These are phyloP conservation scores for Rhinolophus sinicus DNA, from an alignment of 2,113 vertebrate species.

Conservation along the genomic window DNA sequence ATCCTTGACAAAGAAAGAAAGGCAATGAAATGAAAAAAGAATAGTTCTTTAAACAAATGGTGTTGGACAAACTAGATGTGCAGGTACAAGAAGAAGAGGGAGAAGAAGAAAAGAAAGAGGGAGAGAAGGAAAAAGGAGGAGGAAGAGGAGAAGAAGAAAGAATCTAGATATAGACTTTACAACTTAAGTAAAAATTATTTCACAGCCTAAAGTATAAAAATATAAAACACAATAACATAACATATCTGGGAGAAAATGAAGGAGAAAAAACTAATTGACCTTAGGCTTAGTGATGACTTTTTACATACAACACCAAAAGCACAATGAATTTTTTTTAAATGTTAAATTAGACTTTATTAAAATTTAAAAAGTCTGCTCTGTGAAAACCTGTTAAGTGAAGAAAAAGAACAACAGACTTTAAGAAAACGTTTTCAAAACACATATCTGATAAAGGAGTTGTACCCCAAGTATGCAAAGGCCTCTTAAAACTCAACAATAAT, in stretches of 20 bases:
- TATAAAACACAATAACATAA: not conserved
- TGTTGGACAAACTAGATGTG: not conserved
- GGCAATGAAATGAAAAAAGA: not conserved
- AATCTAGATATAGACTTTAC: not conserved
- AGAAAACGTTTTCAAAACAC: not conserved
- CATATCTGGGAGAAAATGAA: not conserved
- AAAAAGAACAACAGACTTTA: not conserved
- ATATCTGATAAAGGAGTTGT: not conserved
- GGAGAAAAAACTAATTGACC: not conserved
- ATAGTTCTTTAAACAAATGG: not conserved
- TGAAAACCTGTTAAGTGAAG: not conserved
- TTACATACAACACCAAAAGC: not conserved
- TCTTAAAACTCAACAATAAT: not conserved
- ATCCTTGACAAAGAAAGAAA: not conserved
- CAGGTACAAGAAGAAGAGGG: too few species aligned
- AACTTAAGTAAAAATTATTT: not conserved
- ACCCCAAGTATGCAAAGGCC: not conserved
- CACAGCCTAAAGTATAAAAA: not conserved
- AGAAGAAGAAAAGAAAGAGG: not conserved
- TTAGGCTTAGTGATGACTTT: not conserved
- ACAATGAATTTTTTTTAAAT: not conserved
- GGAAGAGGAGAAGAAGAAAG: too few species aligned
- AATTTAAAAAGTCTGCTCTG: not conserved
- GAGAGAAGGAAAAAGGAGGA: too few species aligned
- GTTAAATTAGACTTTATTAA: not conserved